Evolutionary conservation across 2,888 invertebrate genomes (phyloP).

Genomic region (Merodon equestris): DNA sequence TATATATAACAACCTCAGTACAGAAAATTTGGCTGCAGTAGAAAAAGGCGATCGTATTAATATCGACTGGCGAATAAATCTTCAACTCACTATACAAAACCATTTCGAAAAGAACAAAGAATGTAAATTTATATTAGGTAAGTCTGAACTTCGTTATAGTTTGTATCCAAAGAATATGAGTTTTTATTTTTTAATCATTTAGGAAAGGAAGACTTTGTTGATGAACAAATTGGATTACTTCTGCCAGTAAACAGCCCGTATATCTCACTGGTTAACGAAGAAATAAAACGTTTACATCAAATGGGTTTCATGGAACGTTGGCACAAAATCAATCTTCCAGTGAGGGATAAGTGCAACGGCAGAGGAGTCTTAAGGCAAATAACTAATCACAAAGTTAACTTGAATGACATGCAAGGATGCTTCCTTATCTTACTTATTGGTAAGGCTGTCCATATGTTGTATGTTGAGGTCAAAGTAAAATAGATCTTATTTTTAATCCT

Average conservation of each 20-base stretch:
- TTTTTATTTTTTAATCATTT: constrained; percentile 56
- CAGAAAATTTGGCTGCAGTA: constrained; percentile 81
- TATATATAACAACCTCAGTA: constrained; percentile 79
- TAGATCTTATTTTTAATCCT: background rate
- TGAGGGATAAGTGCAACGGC: constrained; percentile 89
- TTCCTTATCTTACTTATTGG: constrained; percentile 91
- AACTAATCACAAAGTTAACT: constrained; percentile 92
- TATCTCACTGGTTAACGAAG: constrained; percentile 86
- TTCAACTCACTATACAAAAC: constrained; percentile 86
- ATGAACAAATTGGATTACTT: constrained; percentile 89
- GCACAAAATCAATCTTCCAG: constrained; percentile 87
- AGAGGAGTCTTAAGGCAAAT: constrained; percentile 83
- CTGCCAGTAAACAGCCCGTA: constrained; percentile 89
- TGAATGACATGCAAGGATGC: constrained; percentile 95
- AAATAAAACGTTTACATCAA: constrained; percentile 89
- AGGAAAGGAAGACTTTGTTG: constrained; percentile 88
- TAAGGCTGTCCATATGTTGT: constrained; percentile 74
- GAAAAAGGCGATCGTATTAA: constrained; percentile 85
- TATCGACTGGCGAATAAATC: constrained; percentile 90
- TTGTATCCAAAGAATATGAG: background rate
- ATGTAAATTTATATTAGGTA: constrained; percentile 88
- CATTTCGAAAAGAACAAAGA: constrained; percentile 83
- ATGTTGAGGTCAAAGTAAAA: background rate
- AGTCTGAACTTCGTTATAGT: background rate
- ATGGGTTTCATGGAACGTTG: constrained; percentile 91